Conservation (phyloP, 53 echinoderm and acorn worm genomes). For the Astropecten irregularis region DNA sequence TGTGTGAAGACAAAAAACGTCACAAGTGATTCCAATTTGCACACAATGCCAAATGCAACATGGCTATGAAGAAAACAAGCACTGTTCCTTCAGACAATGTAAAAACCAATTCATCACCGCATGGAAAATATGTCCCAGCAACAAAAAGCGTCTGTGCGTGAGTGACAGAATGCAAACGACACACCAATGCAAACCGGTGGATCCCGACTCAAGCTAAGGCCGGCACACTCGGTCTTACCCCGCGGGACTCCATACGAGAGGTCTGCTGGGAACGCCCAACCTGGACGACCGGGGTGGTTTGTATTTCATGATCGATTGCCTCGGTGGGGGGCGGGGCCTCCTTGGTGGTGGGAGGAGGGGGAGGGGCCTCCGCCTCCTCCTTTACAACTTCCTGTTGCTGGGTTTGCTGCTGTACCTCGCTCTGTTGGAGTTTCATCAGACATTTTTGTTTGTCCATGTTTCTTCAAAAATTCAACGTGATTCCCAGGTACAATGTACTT, state of each 20-base stretch:
- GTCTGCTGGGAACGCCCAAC: conserved; percentile 67
- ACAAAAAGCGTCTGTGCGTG: conserved; percentile 45
- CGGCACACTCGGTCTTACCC: conserved; percentile 72
- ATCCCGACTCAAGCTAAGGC: too few species aligned
- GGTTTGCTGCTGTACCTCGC: not conserved
- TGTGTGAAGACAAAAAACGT: too few species aligned
- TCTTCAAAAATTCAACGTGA: too few species aligned
- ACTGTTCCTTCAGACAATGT: too few species aligned
- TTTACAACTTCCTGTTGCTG: conserved; percentile 12
- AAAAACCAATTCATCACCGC: too few species aligned
- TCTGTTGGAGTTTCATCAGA: too few species aligned
- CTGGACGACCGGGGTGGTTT: conserved; percentile 66
- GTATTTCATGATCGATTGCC: conserved; percentile 52
- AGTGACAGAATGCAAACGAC: conserved; percentile 2
- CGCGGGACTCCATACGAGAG: conserved; percentile 65
- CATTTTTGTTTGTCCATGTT: too few species aligned
- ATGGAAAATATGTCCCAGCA: not conserved
- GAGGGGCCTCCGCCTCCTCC: not conserved
- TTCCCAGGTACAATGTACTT: too few species aligned
- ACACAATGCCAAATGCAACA: too few species aligned
- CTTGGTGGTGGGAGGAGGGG: too few species aligned
- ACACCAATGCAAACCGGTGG: not conserved
- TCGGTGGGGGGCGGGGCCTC: conserved; percentile 40
- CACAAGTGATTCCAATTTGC: too few species aligned
- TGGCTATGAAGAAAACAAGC: too few species aligned